Base-by-base conservation (phyloP, 2,797 vertebrate species). In the Propithecus deckenii region DNA sequence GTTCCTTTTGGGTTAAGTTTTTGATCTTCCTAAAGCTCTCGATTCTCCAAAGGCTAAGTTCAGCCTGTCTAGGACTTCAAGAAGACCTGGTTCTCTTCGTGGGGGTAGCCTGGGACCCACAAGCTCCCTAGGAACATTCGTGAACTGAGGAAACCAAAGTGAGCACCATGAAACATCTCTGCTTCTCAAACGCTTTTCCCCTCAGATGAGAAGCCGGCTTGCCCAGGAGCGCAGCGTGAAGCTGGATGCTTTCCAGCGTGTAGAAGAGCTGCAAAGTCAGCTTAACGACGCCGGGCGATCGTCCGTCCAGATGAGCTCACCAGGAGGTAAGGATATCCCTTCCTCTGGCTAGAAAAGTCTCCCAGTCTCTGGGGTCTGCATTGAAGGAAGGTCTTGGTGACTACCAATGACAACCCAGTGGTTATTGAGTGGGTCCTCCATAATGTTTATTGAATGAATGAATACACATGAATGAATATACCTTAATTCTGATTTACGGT, bases 171-270 rank as follows among this genome's bases (percentile, higher is more conserved):
- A 52, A 87, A 43, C n/a, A 74, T 32, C 57, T 75, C 72, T 32
- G n/a, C 57, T 86, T 89, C 92, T 78, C 69, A 28, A 65, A 57
- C 55, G 28, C 63, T 83, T 86, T 75, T 92, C 22, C n/a, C 94
- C 96, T 88, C 75, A 99, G 99, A 95, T 98, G 94, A 98, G 93
- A 97, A 97, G 97, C 20, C 98, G 95, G 97, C 98, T 99, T 23
- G 98, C 98, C 41, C 98, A 98, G 95, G 99, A 99, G 97, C 91
- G 95, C 17, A 97, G 98, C 88, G 88, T 99, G 97, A 99, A 99
- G 94, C n/a, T 43, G 84, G 97, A 98, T 5, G 98, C 99, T 35
- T 99, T 99, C 93, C 98, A 99, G 91, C 95, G 96, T 2, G 59
- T 92, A 71, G 98, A 99, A 32, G 98, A 98, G 96, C 98, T 99